Evolutionary conservation across 2,797 vertebrate species (phyloP), one percentile per base, ranked within the genome.

Genomic region (Urosaurus nigricauda): DNA sequence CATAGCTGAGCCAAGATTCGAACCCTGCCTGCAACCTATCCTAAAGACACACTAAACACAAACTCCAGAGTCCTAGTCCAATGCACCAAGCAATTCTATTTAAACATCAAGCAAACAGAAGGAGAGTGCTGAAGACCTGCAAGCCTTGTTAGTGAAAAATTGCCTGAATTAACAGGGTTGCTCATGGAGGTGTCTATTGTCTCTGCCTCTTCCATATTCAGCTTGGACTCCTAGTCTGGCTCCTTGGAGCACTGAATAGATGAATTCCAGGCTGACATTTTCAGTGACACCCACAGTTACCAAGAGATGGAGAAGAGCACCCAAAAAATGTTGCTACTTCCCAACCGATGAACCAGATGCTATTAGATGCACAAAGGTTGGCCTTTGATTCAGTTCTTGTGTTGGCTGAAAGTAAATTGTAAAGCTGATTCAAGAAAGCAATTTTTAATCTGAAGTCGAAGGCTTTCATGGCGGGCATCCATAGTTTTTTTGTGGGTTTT

Each of bases 181-280:
- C 73, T 24, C 0, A 17, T 47, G 60, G n/a, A 11, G 6, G 56
- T 29, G 43, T 16, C 53, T 24, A 14, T 7, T 53, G 60, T 21
- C 2, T 79, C 51, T 60, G 24, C 32, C 68, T 6, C n/a, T 74
- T 37, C 24, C 29, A 32, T 43, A 63, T 79, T 35, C 83, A 88
- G 47, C 13, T 51, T 16, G 37, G 53, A 79, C 17, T 79, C 29
- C 40, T 79, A 32, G 8, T 29, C 19, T 43, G 51, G 14, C 4
- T 35, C 29, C 5, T 13, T 37, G 21, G 68, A 80, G 11, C 56
- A 14, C 26, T 29, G n/a, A 89, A 83, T 63, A 70, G 68, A 87
- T 71, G 60, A 86, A 8, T 63, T 17, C 32, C 24, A 43, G 29
- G 60, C 35, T 82, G 88, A 82, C 88, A 89, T 89, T 89, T 89